Base-by-base conservation (phyloP, 2,113 vertebrate species). In the Macroglossus sobrinus region DNA sequence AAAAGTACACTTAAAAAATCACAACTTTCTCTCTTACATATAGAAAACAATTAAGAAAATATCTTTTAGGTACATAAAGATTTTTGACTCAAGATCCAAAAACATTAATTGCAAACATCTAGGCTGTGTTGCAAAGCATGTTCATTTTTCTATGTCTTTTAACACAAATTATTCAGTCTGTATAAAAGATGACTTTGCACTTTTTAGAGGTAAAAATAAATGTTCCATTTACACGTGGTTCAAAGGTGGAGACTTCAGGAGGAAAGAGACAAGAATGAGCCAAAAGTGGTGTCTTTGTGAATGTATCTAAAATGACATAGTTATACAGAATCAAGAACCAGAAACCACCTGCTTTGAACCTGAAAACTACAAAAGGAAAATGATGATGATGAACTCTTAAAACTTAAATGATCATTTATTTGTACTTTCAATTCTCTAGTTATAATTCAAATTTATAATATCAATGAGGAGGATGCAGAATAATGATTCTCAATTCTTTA, bases 181-280 rank as follows among this genome's bases (percentile, higher is more conserved):
- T 59, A 93, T 45, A 47, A 97, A 98, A 94, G 33, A 97, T 93
- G 96, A 96, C 55, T 64, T 93, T 91, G 84, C 75, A 97, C 19
- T 19, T 98, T 98, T 92, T 92, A 98, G 63, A 50, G 94, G 91
- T 57, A 97, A 97, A 97, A 98, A 98, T 97, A 92, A 55, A 95
- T 94, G 86, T 91, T 98, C 94, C 72, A 95, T 94, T 97, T 98
- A 94, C 68, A 97, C 97, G 94, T 97, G 87, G 84, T 7, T 95
- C 35, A 96, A 96, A 98, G 84, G 55, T 66, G 92, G 24, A 64
- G 26, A 84, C 90, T 97, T 96, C 55, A 71, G 74, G 82, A 94
- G 80, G 81, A 45, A 43, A 92, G 59, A 97, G 94, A 93, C 78
- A 15, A 91, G 87, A 97, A 92, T 66, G 10, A 66, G 68, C 45